These are phyloP conservation scores for Pelecanoides urinatrix DNA, from an alignment of 2,113 vertebrate species.

Conservation along the genomic window DNA sequence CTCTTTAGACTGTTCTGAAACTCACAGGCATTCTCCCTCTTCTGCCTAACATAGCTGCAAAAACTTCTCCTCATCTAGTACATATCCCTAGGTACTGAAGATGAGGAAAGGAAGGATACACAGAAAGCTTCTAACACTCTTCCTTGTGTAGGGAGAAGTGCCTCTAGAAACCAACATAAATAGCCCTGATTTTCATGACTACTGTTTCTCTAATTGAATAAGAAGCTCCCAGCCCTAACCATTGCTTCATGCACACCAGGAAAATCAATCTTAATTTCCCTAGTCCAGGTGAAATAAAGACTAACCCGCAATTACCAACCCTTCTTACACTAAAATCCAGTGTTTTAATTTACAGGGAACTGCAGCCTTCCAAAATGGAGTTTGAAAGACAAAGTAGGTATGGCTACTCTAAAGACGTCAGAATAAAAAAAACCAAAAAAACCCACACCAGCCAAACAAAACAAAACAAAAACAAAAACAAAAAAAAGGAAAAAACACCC, in stretches of 20 bases:
- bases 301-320: neutral
- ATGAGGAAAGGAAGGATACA: neutral
- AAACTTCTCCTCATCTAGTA: neutral
- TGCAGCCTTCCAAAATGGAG: neutral
- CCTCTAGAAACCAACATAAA: neutral
- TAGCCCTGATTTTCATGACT: neutral
- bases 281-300: neutral
- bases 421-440: neutral
- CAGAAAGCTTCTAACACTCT: neutral
- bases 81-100: neutral
- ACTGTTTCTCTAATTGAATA: neutral
- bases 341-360: neutral
- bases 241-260: neutral
- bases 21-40: neutral
- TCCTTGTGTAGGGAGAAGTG: neutral
- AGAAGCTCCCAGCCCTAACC: neutral
- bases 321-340: neutral
- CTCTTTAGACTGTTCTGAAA: neutral
- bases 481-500: accelerated
- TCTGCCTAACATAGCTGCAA: neutral
- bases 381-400: neutral
- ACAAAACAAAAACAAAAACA: too few species aligned
- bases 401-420: neutral
- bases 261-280: neutral
- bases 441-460: neutral